Conservation (phyloP, 2,888 invertebrate species). For the Tinea pellionella region DNA sequence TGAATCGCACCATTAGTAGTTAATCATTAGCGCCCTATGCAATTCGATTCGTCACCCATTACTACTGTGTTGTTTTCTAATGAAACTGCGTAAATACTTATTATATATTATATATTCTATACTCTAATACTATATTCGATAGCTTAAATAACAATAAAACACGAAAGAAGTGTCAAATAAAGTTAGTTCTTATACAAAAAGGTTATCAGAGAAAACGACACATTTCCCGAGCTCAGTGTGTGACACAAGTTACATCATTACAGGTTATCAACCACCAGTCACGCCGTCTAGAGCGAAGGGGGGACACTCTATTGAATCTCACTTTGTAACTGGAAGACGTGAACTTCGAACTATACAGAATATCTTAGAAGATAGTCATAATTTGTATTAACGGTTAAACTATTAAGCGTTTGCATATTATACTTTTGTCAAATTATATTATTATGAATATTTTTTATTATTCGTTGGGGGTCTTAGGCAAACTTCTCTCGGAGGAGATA, state of each 20-base stretch:
- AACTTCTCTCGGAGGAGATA: too few species aligned
- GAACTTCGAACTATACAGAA: not conserved
- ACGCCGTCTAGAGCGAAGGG: not conserved
- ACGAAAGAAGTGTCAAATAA: not conserved
- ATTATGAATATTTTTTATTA: too few species aligned
- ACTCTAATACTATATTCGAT: not conserved
- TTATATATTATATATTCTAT: not conserved
- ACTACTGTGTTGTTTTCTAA: too few species aligned
- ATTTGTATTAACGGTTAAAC: too few species aligned
- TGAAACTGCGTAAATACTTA: too few species aligned
- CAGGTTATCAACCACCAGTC: constrained; percentile 1
- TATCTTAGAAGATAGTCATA: not conserved
- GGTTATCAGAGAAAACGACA: not conserved
- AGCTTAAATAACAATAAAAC: not conserved
- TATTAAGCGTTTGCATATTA: too few species aligned
- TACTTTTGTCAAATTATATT: too few species aligned
- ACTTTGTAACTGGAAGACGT: not conserved
- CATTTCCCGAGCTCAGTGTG: not conserved
- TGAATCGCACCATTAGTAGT: too few species aligned
- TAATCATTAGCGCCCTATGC: too few species aligned
- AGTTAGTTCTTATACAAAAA: not conserved
- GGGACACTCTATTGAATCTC: constrained; percentile 1
- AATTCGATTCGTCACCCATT: too few species aligned
- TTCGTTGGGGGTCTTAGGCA: too few species aligned
- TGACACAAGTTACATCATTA: constrained; percentile 7